Evolutionary conservation across 1,140 invertebrate genomes (phyloP), one percentile per base, ranked within the genome.

Genomic region (Drosophila oshimai): DNA sequence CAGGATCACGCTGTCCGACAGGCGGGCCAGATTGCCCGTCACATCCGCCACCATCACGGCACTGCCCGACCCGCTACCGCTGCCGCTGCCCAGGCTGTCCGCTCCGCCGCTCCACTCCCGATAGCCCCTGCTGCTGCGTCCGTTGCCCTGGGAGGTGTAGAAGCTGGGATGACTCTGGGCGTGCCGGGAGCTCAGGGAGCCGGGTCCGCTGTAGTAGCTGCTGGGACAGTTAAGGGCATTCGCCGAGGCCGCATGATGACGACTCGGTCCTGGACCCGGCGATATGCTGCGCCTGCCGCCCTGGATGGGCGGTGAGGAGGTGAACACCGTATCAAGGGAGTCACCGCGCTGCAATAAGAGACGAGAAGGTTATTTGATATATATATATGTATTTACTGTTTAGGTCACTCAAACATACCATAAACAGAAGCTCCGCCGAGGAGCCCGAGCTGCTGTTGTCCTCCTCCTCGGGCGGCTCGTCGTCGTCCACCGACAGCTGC

Each of bases 251-350:
- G 81, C 81, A 51, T 86, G 76, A 44, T 86, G 62, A 2, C 83
- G 72, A 20, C 65, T 88, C 1, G 83, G 71, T n/a, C 79, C 60
- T 5, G 57, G 17, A 9, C 49, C 62, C 0, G 83, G 83, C 28
- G 83, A 88, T 39, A 74, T 70, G 34, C 83, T 77, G 7, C 79
- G 64, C 3, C 74, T 42, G 7, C 87, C 81, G 10, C 75, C 73
- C 28, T 73, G 65, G 4, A 75, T 79, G 37, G 92, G 92, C 5
- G 93, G 93, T 5, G 93, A 93, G 28, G 92, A 92, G n/a, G 93
- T 92, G 58, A 93, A 93, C 7, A 93, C 92, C 5, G 93, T 93
- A 50, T 93, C 93, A 50, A 93, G 74, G 2, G 93, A 93, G 69
- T 93, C 93, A 3, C 93, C 93, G 69, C 93, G 92, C 93, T 93